A percentile compares a stretch with the other conserved stretches of the same genome.
Evolutionary conservation across 1,140 invertebrate genomes (phyloP).

Genomic region (Paralvinella palmiformis): DNA sequence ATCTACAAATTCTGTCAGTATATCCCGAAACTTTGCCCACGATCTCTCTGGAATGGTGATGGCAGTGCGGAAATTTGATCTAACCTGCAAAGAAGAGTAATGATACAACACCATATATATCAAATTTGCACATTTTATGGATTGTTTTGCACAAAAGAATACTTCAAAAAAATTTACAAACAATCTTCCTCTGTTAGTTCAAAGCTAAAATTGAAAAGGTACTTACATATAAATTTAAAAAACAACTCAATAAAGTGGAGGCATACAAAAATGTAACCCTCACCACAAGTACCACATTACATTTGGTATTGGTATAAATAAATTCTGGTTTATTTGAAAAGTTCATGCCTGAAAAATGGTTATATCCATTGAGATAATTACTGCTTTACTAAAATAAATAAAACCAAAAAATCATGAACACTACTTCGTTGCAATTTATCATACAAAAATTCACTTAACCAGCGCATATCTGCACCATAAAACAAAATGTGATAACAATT

Average conservation of each 20-base stretch:
- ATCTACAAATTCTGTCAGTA: slow-evolving; percentile 68
- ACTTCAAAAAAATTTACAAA: not conserved
- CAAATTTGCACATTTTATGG: not conserved
- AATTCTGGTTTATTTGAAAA: not conserved
- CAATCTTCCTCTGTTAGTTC: not conserved
- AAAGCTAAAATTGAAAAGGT: not conserved
- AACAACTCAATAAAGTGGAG: no score
- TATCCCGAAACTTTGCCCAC: slow-evolving; percentile 92
- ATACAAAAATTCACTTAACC: not conserved
- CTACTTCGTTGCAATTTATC: not conserved
- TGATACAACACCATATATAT: not conserved
- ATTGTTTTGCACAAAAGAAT: not conserved
- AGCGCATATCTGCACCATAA: not conserved
- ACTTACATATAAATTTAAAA: no score
- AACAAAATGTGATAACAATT: not conserved
- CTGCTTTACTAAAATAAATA: not conserved
- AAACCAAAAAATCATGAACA: not conserved
- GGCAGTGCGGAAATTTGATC: slow-evolving; percentile 93
- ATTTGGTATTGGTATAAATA: not conserved
- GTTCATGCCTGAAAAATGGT: not conserved
- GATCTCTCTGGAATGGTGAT: slow-evolving; percentile 97
- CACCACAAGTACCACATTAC: no score
- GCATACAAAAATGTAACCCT: no score
- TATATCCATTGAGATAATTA: not conserved
- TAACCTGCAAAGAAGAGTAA: slow-evolving; percentile 62